phyloP scores from a whole-genome alignment of 92 coral and sea anemone species.

The Pocillopora grandis region DNA sequence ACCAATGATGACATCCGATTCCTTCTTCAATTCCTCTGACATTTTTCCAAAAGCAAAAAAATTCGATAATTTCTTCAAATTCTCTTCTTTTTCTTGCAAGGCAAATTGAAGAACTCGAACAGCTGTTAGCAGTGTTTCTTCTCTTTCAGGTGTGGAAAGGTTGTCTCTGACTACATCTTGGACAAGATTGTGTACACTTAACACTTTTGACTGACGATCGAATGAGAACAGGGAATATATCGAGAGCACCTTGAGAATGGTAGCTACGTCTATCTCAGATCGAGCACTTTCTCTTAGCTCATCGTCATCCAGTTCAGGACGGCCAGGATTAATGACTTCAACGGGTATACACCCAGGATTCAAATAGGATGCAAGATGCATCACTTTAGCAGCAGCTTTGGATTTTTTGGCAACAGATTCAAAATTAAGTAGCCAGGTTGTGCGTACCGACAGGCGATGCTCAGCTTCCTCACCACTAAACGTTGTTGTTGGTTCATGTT shows the following conservation, averaged over 20 bases:
- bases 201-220: not conserved
- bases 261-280: slow-evolving; percentile 8
- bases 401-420: slow-evolving; percentile 7
- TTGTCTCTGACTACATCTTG: slow-evolving; percentile 26
- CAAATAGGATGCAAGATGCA: not conserved
- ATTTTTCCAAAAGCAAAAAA: not conserved
- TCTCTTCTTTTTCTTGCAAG: not conserved
- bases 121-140: not conserved
- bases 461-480: slow-evolving; percentile 25
- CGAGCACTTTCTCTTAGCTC: slow-evolving; percentile 2
- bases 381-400: not conserved
- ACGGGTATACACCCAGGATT: not conserved
- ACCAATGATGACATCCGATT: too few relatives aligned
- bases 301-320: slow-evolving; percentile 17
- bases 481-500: slow-evolving; percentile 7
- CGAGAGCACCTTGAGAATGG: slow-evolving; percentile 7
- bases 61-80: not conserved
- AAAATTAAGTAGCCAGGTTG: slow-evolving; percentile 60
- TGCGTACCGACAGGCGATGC: slow-evolving; percentile 53
- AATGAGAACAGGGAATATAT: slow-evolving; percentile 10
- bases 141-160: not conserved
- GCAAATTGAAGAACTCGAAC: slow-evolving; percentile 7
- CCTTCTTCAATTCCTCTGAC: not conserved
- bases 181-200: slow-evolving; percentile 20
- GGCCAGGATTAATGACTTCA: not conserved